These are phyloP conservation scores for Drosophila albomicans DNA, from an alignment of 1,140 invertebrate genomes.

Conservation along the genomic window DNA sequence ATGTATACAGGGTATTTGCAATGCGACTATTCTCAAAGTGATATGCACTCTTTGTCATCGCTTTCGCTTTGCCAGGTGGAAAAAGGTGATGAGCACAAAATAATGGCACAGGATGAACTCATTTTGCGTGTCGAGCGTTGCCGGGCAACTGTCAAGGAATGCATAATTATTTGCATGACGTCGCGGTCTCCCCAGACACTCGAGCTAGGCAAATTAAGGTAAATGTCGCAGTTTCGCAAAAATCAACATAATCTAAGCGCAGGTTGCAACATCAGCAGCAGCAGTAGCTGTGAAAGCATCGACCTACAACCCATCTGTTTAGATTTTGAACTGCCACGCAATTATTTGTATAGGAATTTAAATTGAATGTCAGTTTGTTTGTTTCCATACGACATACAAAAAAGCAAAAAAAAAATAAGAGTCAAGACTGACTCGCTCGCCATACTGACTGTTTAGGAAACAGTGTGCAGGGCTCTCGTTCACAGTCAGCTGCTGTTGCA, in stretches of 20 bases:
- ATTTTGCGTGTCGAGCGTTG: background rate
- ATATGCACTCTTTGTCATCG: background rate
- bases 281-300: conserved; percentile 19
- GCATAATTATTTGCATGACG: conserved; percentile 64
- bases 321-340: conserved; percentile 61
- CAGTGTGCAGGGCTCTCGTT: conserved; percentile 5
- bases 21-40: background rate
- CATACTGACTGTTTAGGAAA: conserved; percentile 16
- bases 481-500: conserved; percentile 25
- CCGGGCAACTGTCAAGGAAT: conserved; percentile 50
- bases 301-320: conserved; percentile 5
- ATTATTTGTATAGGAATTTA: conserved; percentile 82
- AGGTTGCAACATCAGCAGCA: conserved; percentile 46
- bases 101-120: conserved; percentile 34
- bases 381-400: conserved; percentile 47
- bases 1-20: conserved; percentile 1
- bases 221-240: conserved; percentile 30
- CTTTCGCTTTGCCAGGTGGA: conserved; percentile 26
- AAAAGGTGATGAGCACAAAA: conserved; percentile 45
- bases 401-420: conserved; percentile 39
- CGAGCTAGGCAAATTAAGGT: conserved; percentile 44
- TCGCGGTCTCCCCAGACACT: conserved; percentile 60
- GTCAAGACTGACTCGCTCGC: conserved; percentile 17
- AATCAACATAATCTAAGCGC: conserved; percentile 54
- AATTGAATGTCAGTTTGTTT: conserved; percentile 82